These are phyloP conservation scores for Hormiphora californensis DNA, from an alignment of 37 sponge, comb jelly and placozoan species.

Conservation along the genomic window DNA sequence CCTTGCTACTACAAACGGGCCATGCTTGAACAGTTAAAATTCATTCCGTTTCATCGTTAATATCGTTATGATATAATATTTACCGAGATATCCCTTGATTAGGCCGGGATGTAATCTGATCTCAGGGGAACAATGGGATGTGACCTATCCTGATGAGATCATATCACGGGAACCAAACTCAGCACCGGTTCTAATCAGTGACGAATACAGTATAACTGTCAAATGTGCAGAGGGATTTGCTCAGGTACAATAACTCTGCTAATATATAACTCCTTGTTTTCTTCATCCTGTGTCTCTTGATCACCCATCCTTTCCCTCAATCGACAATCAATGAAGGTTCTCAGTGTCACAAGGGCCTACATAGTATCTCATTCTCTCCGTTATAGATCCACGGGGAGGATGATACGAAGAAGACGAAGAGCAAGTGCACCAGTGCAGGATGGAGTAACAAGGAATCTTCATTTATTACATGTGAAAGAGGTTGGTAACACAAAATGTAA, in stretches of 20 bases:
- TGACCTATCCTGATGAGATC: neutral
- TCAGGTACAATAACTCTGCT: neutral
- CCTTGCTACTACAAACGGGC: no score
- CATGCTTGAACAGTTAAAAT: no score
- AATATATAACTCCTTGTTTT: no score
- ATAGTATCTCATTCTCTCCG: neutral
- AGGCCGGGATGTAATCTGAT: neutral
- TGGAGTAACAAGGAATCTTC: constrained; percentile 6
- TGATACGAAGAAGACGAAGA: neutral
- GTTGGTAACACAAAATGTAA: no score
- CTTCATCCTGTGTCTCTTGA: neutral
- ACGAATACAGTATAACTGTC: neutral
- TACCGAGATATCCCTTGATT: no score
- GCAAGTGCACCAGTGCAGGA: neutral
- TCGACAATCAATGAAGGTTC: neutral
- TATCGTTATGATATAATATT: no score
- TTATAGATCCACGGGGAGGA: neutral
- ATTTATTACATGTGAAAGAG: neutral
- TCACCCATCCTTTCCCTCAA: neutral
- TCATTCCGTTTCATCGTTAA: no score
- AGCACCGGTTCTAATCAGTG: neutral
- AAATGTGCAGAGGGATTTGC: neutral
- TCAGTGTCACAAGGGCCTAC: no score
- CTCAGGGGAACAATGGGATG: neutral
- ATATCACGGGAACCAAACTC: neutral